Evolutionary conservation across 2,113 vertebrate genomes (phyloP).

Genomic region (Catharus fuscescens): DNA sequence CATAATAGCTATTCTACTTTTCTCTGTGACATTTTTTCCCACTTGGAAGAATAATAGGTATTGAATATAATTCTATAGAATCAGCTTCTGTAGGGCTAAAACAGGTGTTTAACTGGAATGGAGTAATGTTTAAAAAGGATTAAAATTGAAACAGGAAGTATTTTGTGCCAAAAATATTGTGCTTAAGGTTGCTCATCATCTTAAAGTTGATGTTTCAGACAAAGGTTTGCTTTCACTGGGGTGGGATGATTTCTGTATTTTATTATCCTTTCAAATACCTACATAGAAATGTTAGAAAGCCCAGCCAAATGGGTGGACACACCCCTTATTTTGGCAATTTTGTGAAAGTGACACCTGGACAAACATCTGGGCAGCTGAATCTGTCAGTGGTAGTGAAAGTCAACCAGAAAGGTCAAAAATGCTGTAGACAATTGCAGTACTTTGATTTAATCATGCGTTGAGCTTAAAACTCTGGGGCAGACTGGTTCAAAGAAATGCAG

Average conservation of each 20-base stretch:
- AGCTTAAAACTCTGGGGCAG: not conserved
- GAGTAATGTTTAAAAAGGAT: slow-evolving; percentile 66
- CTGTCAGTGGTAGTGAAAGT: slow-evolving; percentile 85
- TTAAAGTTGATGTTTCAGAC: slow-evolving; percentile 55
- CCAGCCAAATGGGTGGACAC: slow-evolving; percentile 71
- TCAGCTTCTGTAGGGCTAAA: slow-evolving; percentile 48
- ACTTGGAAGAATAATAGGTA: slow-evolving; percentile 43
- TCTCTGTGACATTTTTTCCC: slow-evolving; percentile 25
- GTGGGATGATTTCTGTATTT: slow-evolving; percentile 63
- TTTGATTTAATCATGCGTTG: slow-evolving; percentile 32
- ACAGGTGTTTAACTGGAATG: slow-evolving; percentile 66
- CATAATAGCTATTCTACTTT: slow-evolving; percentile 17
- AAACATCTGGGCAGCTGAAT: slow-evolving; percentile 81
- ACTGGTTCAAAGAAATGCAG: not conserved
- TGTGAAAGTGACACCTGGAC: slow-evolving; percentile 83
- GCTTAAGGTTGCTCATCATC: slow-evolving; percentile 3
- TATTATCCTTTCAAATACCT: slow-evolving; percentile 70
- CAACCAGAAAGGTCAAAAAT: slow-evolving; percentile 77
- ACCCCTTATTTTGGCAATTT: slow-evolving; percentile 77
- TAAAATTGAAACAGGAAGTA: slow-evolving; percentile 60
- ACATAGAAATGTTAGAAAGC: slow-evolving; percentile 66
- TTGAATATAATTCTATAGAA: slow-evolving; percentile 38
- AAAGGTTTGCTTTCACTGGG: slow-evolving; percentile 70
- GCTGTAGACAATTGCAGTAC: slow-evolving; percentile 63
- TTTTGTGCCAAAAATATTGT: slow-evolving; percentile 50